These are phyloP conservation scores for Conomelus anceps DNA, from an alignment of 2,888 invertebrate species.

Conservation along the genomic window DNA sequence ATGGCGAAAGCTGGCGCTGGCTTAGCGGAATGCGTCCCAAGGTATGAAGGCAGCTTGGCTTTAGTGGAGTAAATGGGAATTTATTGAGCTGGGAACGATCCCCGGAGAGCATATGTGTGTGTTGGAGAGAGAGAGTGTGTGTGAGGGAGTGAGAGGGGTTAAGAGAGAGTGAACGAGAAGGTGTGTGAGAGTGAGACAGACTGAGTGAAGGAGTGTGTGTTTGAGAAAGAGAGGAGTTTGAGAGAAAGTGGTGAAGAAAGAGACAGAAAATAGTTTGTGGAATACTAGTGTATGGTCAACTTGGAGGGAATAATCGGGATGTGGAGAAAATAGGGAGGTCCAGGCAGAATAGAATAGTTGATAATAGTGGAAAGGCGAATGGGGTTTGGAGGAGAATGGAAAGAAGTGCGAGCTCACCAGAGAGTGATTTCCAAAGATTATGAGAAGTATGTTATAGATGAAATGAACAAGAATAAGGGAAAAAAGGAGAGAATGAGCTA, in stretches of 20 bases:
- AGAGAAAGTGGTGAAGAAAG: too few relatives aligned
- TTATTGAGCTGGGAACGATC: background rate
- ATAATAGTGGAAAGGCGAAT: background rate
- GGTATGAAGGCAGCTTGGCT: background rate
- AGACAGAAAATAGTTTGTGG: too few relatives aligned
- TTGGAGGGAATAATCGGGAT: background rate
- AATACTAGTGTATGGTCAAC: background rate
- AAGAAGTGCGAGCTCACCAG: too few relatives aligned
- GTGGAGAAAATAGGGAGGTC: background rate
- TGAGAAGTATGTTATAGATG: background rate
- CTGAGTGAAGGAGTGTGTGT: too few relatives aligned
- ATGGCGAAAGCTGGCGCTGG: background rate
- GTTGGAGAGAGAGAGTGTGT: background rate
- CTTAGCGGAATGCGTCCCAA: background rate
- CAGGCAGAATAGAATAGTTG: background rate
- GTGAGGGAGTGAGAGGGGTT: too few relatives aligned
- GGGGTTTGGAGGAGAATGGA: background rate
- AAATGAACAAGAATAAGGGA: background rate
- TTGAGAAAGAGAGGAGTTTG: too few relatives aligned
- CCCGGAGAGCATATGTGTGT: background rate
- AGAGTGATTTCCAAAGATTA: too few relatives aligned
- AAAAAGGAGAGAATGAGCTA: background rate
- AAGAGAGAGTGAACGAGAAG: too few relatives aligned
- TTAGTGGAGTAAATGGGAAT: background rate
- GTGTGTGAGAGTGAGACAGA: too few relatives aligned